Percentiles rank a stretch among this genome's conserved stretches.
Conservation (phyloP, 2,888 invertebrate species). For the Eupithecia subumbrata region DNA sequence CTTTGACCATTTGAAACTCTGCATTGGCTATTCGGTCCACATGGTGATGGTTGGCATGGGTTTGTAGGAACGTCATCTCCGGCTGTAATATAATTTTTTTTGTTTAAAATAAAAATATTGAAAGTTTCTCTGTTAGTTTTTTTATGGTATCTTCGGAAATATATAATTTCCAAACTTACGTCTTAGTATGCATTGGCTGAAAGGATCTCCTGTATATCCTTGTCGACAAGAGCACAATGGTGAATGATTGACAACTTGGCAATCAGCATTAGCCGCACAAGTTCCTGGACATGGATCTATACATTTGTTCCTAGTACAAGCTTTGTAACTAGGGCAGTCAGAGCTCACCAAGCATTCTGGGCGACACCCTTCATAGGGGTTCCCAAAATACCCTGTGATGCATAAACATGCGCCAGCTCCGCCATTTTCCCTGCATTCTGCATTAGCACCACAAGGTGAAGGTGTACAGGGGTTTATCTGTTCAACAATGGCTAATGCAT, state of each 20-base stretch:
- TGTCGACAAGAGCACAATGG: conserved; percentile 87
- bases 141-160: neutral
- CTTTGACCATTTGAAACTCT: conserved; percentile 84
- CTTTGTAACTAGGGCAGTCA: conserved; percentile 88
- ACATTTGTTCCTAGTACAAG: conserved; percentile 89
- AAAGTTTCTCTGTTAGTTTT: neutral
- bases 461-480: conserved; percentile 83
- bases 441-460: conserved; percentile 86
- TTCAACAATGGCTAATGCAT: conserved; percentile 55
- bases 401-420: conserved; percentile 88
- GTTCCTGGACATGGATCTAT: conserved; percentile 91
- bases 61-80: conserved; percentile 66
- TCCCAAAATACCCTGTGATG: conserved; percentile 88
- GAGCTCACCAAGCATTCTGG: conserved; percentile 89
- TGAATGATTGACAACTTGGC: conserved; percentile 89
- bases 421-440: conserved; percentile 84
- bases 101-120: neutral
- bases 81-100: conserved; percentile 51
- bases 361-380: conserved; percentile 91
- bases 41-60: conserved; percentile 85
- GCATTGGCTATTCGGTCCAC: conserved; percentile 86
- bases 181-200: conserved; percentile 81
- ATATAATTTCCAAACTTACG: conserved; percentile 55
- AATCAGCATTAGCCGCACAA: conserved; percentile 90
- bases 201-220: conserved; percentile 90